These are phyloP conservation scores for Heliconius himera DNA, from an alignment of 1,140 invertebrate species.

Conservation along the genomic window DNA sequence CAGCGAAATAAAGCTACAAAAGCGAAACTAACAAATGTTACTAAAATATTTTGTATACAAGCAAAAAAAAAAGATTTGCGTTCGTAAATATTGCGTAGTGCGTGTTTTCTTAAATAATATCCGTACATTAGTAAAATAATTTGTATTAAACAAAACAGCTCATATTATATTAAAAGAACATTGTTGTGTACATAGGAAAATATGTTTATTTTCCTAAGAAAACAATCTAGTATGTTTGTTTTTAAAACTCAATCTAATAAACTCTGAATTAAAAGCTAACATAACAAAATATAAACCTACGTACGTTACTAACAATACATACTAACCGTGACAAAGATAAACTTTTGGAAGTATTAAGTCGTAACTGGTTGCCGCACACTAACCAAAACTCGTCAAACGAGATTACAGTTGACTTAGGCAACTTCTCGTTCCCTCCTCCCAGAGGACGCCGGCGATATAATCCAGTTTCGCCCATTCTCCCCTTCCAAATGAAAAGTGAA, in stretches of 20 bases:
- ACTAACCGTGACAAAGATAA: neutral
- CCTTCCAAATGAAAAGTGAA: constrained; percentile 49
- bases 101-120: too few species aligned
- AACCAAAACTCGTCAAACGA: constrained; percentile 51
- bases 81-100: too few species aligned
- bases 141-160: too few species aligned
- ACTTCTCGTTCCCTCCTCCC: constrained; percentile 47
- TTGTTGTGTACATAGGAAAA: too few species aligned
- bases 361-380: constrained; percentile 35
- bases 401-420: constrained; percentile 60
- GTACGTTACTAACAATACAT: neutral
- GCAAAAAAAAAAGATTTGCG: too few species aligned
- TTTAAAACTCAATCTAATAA: neutral
- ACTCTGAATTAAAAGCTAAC: neutral
- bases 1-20: too few species aligned
- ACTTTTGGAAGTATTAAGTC: constrained; percentile 8
- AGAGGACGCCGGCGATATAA: constrained; percentile 58
- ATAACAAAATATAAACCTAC: neutral
- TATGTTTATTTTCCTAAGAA: too few species aligned
- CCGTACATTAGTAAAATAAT: too few species aligned
- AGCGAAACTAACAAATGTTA: too few species aligned
- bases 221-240: too few species aligned
- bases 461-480: constrained; percentile 67
- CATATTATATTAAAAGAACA: too few species aligned
- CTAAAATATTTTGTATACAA: too few species aligned